Percentiles rank a stretch among this genome's conserved stretches.
Conservation (phyloP, 2,113 vertebrate genomes). For the Oryzias curvinotus region DNA sequence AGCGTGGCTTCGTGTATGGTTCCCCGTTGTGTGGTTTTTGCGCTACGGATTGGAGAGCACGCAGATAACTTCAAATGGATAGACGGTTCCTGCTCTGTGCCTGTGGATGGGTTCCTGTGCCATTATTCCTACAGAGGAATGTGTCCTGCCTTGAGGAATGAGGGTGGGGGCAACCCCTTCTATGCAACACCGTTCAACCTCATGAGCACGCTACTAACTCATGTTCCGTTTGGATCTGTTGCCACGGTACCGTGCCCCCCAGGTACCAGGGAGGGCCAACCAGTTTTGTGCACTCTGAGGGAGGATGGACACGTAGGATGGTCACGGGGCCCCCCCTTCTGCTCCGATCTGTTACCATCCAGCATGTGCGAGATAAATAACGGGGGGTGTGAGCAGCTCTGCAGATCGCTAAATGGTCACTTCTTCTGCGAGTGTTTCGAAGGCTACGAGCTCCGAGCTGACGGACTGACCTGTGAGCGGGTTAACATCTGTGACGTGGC, state of each 20-base stretch:
- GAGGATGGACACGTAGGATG: slow-evolving; percentile 78
- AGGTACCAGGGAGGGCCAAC: slow-evolving; percentile 56
- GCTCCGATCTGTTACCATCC: slow-evolving; percentile 34
- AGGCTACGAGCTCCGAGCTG: slow-evolving; percentile 59
- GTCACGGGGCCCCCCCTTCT: slow-evolving; percentile 77
- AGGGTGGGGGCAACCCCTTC: slow-evolving; percentile 63
- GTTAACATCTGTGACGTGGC: slow-evolving; percentile 54
- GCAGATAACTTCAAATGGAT: slow-evolving; percentile 81
- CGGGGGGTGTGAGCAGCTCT: slow-evolving; percentile 80
- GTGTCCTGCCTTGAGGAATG: slow-evolving; percentile 75
- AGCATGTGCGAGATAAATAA: slow-evolving; percentile 75
- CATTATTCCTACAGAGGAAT: slow-evolving; percentile 81
- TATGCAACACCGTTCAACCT: slow-evolving; percentile 84
- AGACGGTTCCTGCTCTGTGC: slow-evolving; percentile 79
- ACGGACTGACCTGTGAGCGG: slow-evolving; percentile 62
- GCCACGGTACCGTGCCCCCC: slow-evolving; percentile 74
- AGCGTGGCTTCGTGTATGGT: slow-evolving; percentile 56
- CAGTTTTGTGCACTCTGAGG: slow-evolving; percentile 69
- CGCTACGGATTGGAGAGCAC: slow-evolving; percentile 58
- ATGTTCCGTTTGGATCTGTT: slow-evolving; percentile 81
- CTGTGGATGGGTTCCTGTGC: slow-evolving; percentile 85
- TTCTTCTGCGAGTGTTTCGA: slow-evolving; percentile 70
- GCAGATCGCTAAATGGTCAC: slow-evolving; percentile 39
- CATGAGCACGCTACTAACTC: slow-evolving; percentile 68
- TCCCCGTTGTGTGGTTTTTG: slow-evolving; percentile 80